Conservation (phyloP, 2,113 vertebrate species). For the Motacilla alba region DNA sequence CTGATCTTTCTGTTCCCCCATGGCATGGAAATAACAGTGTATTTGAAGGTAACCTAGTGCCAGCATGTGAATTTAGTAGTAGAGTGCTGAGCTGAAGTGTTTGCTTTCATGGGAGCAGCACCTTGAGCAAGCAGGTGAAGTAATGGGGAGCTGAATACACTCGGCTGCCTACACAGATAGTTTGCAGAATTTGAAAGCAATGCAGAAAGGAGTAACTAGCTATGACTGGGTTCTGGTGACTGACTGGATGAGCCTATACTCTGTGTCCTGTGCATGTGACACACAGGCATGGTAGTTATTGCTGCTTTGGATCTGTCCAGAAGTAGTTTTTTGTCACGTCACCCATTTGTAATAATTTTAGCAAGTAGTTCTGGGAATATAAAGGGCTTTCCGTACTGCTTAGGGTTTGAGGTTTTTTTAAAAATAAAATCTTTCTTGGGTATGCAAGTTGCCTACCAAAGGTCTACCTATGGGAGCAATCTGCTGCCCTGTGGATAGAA, state of each 20-base stretch:
- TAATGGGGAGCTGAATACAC: no score
- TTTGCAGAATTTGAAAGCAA: neutral
- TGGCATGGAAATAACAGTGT: neutral
- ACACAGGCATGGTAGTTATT: neutral
- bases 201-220: neutral
- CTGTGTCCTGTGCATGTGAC: neutral
- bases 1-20: neutral
- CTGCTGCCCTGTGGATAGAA: neutral
- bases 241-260: accelerated
- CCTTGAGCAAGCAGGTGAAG: neutral
- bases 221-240: neutral
- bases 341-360: neutral
- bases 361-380: neutral
- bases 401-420: accelerated
- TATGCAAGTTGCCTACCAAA: neutral
- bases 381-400: neutral
- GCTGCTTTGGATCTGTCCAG: neutral
- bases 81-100: neutral
- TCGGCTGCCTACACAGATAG: neutral
- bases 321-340: neutral
- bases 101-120: neutral
- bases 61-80: neutral
- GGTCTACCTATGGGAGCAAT: neutral
- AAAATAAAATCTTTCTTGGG: neutral
- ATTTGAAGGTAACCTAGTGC: neutral